Evolutionary conservation across 2,113 vertebrate species (phyloP), one percentile per base, ranked within the genome.

Genomic region (Daphoenositta chrysoptera): DNA sequence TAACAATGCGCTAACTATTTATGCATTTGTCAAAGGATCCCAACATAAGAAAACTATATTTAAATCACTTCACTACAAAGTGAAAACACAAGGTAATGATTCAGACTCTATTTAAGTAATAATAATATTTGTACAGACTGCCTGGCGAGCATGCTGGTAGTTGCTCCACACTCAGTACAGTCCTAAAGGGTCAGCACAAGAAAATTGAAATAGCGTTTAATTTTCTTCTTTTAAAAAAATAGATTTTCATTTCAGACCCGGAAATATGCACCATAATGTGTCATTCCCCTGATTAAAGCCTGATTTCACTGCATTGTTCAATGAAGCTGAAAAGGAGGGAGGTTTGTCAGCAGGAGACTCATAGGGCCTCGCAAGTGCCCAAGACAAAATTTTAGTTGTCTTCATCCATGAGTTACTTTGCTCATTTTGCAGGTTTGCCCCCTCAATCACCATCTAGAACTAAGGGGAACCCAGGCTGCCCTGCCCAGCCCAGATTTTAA

Each of bases 1-100:
- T 97, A 96, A 97, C 95, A 97, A 97, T 96, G 96, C 78, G 35
- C 89, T 93, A 97, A 96, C 96, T 96, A 96, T 97, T 97, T 95
- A 95, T 95, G 96, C 94, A 13, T 95, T 96, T 96, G 96, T 96
- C 93, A 95, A 91, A 96, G 90, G 83, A 94, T 83, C 66, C 81
- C 81, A 83, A 28, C 85, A 66, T 68, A 94, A 96, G 93, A 97
- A 96, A 94, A 90, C 91, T 96, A 93, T 97, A 97, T 96, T 97
- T 97, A 96, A 96, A 94, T 95, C 82, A 73, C 83, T 65, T 92
- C 69, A 75, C 78, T 95, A 93, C 93, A 95, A 95, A 95, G 88
- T 92, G 93, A 95, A 97, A 97, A 97, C 92, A 96, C 83, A 92
- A 96, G 86, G 94, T 96, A 96, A 92, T 95, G 94, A 96, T 96